Base-by-base conservation (phyloP, 1,140 invertebrate genomes). In the Phenacoccus solenopsis region DNA sequence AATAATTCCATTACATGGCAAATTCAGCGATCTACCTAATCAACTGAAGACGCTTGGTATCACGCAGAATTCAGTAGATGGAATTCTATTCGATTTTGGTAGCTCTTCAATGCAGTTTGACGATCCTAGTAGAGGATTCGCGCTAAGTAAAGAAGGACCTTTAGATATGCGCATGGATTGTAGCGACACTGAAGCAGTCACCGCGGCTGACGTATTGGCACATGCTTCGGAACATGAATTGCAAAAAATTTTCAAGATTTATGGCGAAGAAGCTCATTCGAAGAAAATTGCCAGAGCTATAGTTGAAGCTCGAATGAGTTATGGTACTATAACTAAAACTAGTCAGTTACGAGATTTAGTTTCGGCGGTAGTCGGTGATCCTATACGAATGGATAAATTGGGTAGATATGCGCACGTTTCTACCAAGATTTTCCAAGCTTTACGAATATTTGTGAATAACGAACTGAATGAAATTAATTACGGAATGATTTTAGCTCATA, bases 161-260 rank as follows among this genome's bases (percentile, higher is more conserved):
- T 81, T 98, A 64, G 96, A 98, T 77, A 98, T 98, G 95, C 83
- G 95, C 77, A 98, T 98, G 95, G 91, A 96, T 81, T 85, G 87
- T 1, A 79, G 83, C 28, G 83, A 88, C 74, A 86, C 85, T 20
- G 81, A 87, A 57, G 81, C 86, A 74, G 85, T 90, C 16, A 94
- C 90, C 28, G 95, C 91, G 38, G 87, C 88, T 27, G 91, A 98
- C 80, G 87, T 98, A 21, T 78, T 98, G 38, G 88, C 90, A 9
- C 82, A 83, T 70, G 84, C 89, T 0, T 86, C 88, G 73, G 91
- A 94, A 78, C 79, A 83, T 38, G 88, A 93, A 78, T 81, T 98
- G 1, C 85, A 81, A 59, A 86, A 85, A 77, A 92, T 98, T 72
- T 84, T 98, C 4, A 94, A 90, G 79, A 78, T 86, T 67, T 98